These are phyloP conservation scores for Ctena decussata DNA, from an alignment of 2,888 invertebrate genomes.

Conservation along the genomic window DNA sequence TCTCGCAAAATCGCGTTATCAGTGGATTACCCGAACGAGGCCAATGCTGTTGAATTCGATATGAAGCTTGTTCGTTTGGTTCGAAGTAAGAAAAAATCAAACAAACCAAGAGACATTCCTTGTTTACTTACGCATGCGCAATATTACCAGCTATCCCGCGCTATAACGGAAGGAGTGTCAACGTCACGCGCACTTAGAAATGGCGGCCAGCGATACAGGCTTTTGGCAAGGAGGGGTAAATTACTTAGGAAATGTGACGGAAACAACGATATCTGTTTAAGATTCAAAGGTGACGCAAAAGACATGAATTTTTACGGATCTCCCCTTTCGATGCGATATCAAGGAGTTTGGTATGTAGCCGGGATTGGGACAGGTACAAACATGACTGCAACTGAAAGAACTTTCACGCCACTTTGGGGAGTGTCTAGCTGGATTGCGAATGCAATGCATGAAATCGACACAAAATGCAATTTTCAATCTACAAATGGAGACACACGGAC, in stretches of 20 bases:
- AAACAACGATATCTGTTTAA: constrained; percentile 61
- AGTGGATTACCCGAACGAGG: constrained; percentile 31
- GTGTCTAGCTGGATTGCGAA: constrained; percentile 67
- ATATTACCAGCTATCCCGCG: constrained; percentile 58
- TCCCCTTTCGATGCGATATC: constrained; percentile 66
- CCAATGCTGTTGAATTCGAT: constrained; percentile 47
- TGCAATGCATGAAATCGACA: constrained; percentile 69
- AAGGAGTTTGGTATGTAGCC: constrained; percentile 64
- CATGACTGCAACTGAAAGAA: constrained; percentile 30
- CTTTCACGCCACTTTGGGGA: constrained; percentile 69
- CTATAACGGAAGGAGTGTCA: constrained; percentile 46
- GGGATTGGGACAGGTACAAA: constrained; percentile 57
- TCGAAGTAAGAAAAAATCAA: constrained; percentile 16
- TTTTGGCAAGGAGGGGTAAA: constrained; percentile 58
- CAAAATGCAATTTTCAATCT: constrained; percentile 58
- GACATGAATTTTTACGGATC: constrained; percentile 61
- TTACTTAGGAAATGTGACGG: constrained; percentile 46
- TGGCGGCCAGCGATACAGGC: constrained; percentile 27
- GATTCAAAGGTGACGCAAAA: constrained; percentile 41
- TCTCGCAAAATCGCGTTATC: constrained; percentile 42
- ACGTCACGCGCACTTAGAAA: constrained; percentile 36
- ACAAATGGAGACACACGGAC: constrained; percentile 29
- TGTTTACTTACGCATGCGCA: constrained; percentile 69
- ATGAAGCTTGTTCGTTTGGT: constrained; percentile 57
- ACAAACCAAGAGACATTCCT: constrained; percentile 33